These are phyloP conservation scores for Chelonus formosanus DNA, from an alignment of 2,888 invertebrate genomes.

Conservation along the genomic window DNA sequence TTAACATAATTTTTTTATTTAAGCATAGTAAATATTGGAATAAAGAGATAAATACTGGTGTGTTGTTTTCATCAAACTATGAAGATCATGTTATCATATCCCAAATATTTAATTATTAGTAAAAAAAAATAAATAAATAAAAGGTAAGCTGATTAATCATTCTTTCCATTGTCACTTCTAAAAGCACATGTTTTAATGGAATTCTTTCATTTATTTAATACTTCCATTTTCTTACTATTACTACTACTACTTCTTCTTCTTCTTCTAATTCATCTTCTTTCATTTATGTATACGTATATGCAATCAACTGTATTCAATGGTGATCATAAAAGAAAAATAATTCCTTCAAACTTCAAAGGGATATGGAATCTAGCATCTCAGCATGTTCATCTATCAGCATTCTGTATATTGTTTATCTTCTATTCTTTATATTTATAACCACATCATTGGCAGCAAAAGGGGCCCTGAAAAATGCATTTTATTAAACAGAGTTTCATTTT, in stretches of 20 bases:
- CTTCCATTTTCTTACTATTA: no score
- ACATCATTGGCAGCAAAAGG: not conserved
- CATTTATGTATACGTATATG: slow-evolving; percentile 7
- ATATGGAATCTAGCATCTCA: not conserved
- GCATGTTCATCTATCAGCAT: slow-evolving; percentile 20
- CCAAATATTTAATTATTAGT: no score
- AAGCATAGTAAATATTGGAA: no score
- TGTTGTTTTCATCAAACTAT: no score
- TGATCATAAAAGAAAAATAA: slow-evolving; percentile 14
- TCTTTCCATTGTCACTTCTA: not conserved
- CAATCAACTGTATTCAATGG: not conserved
- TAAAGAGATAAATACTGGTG: no score
- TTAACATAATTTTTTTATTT: no score
- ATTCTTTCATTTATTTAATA: slow-evolving; percentile 36
- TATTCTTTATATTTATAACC: slow-evolving; percentile 30
- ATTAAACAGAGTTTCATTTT: not conserved
- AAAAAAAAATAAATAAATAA: not conserved
- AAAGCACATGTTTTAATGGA: slow-evolving; percentile 14
- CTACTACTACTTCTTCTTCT: no score
- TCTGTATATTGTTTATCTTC: slow-evolving; percentile 28
- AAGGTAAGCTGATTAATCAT: slow-evolving; percentile 19
- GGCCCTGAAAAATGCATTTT: not conserved
- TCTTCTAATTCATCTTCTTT: slow-evolving; percentile 40
- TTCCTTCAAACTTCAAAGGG: not conserved
- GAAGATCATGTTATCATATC: no score